A percentile compares a stretch with the other conserved stretches of the same genome.
Evolutionary conservation across 2,113 vertebrate species (phyloP).

Genomic region (Aegotheles bennettii): DNA sequence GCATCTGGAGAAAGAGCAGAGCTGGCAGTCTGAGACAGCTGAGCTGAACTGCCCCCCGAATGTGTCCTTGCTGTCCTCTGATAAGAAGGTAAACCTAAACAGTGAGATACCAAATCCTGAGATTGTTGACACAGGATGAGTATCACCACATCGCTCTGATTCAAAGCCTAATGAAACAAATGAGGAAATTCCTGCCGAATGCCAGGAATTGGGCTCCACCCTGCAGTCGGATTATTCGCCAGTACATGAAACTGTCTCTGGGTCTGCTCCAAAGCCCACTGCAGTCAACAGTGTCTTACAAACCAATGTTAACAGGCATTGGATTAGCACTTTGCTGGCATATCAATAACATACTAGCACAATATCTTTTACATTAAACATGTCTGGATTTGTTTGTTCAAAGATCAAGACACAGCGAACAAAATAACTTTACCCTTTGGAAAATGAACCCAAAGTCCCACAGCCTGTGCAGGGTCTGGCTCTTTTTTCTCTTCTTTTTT

Average conservation of each 20-base stretch:
- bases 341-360: neutral
- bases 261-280: conserved; percentile 41
- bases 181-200: neutral
- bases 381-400: conserved; percentile 31
- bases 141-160: neutral
- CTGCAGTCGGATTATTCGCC: neutral
- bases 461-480: neutral
- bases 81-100: neutral
- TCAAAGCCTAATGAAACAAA: conserved; percentile 23
- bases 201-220: neutral
- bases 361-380: neutral
- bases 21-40: neutral
- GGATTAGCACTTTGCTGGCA: neutral
- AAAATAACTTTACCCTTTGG: conserved; percentile 6
- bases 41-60: neutral
- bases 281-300: neutral
- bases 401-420: neutral
- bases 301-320: neutral
- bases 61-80: neutral
- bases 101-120: neutral
- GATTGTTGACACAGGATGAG: neutral
- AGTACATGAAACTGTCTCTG: conserved; percentile 10
- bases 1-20: neutral
- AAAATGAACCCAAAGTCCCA: neutral
- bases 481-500: neutral